Base-by-base conservation (phyloP, 2,113 vertebrate genomes). In the Melanostigma gelatinosum region DNA sequence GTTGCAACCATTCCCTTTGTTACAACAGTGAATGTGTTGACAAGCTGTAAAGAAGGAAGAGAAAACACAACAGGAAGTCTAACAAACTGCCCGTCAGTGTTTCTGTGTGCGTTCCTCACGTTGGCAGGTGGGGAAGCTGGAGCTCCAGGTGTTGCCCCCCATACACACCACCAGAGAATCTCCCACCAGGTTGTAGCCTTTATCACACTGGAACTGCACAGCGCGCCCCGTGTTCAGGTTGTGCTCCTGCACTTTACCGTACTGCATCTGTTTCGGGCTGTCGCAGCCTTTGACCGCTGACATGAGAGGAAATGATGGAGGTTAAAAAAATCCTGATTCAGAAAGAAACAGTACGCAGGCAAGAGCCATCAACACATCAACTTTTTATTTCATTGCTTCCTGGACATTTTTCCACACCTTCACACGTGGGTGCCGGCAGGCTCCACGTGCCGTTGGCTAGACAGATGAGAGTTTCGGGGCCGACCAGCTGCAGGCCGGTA, bases 361-460 rank as follows among this genome's bases (percentile, higher is more conserved):
- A 44, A 44, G 63, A 65, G 40, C 8, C 5, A 9, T 18, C 11
- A 16, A 42, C 5, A 42, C 16, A 66, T 48, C 1, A 10, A 12
- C 44, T 32, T 29, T 67, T 10, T 20, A 9, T 24, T 38, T 3
- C 6, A 40, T 24, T 24, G 42, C 27, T 20, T 10, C 27, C 8
- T 1, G 32, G 22, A 3, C 8, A 1, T 12, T 9, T 34, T 54
- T 60, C 15, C 58, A n/a, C 88, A 95, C 94, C 88, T 89, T 95
- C 89, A 89, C 98, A 99, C 20, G 94, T 94, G 20, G 98, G 98
- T 18, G 95, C 87, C 4, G 97, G 96, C 4, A 87, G 89, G 68
- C 96, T 97, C 98, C 98, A 99, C 0, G 91, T 94, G 54, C 97
- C 95, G 72, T 98, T 92, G 29, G 93, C 91, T 81, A 95, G 95